phyloP scores from a whole-genome alignment of 2,888 invertebrate genomes.

The Gymnoscelis rufifasciata region DNA sequence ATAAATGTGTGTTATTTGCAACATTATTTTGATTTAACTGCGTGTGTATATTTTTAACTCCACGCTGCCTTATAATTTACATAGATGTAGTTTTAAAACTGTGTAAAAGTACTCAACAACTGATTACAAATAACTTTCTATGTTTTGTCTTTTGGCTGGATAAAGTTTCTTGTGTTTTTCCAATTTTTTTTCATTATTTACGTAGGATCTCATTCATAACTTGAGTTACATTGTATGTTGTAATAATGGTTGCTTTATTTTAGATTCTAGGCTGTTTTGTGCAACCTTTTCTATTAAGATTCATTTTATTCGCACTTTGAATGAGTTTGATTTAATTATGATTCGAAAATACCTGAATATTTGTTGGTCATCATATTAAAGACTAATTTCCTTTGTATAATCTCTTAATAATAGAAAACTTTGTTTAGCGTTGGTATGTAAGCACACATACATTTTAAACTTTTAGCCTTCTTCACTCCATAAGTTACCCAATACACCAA shows the following conservation, averaged over 20 bases:
- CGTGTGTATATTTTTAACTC: constrained; percentile 12
- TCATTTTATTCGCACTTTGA: too few species aligned
- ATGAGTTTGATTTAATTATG: too few species aligned
- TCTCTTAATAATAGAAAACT: not conserved
- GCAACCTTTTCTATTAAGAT: not conserved
- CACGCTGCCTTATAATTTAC: constrained; percentile 17
- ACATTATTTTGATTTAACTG: constrained; percentile 8
- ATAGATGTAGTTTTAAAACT: constrained; percentile 9
- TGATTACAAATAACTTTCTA: not conserved
- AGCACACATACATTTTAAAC: constrained; percentile 10
- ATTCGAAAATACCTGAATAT: not conserved
- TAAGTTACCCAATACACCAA: constrained; percentile 73
- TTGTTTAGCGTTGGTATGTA: constrained; percentile 9
- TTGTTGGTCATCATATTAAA: too few species aligned
- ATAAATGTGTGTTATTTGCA: constrained; percentile 9
- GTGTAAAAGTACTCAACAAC: not conserved
- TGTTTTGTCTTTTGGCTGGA: not conserved
- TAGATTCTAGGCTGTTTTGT: constrained; percentile 1
- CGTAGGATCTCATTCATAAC: constrained; percentile 16
- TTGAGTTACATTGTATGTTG: constrained; percentile 11
- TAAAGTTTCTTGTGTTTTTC: not conserved
- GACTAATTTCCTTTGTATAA: too few species aligned
- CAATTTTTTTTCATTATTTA: constrained; percentile 11
- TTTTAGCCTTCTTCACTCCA: constrained; percentile 33
- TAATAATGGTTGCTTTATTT: not conserved